A percentile compares a stretch with the other conserved stretches of the same genome.
Conservation (phyloP, 2,888 invertebrate species). For the Eupithecia centaureata region DNA sequence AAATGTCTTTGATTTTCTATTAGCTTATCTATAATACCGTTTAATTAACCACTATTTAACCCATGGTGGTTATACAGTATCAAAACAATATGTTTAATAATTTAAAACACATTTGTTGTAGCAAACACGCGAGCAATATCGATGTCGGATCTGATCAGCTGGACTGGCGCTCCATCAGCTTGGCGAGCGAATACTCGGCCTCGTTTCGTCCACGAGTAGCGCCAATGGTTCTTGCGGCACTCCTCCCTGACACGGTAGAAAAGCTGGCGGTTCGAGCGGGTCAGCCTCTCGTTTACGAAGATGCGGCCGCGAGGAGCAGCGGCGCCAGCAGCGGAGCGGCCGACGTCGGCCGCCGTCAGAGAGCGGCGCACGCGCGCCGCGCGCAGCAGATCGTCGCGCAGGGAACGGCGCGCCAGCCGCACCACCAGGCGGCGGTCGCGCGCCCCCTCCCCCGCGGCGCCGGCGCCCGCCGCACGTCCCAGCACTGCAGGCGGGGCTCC, state of each 20-base stretch:
- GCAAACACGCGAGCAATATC: too few species aligned
- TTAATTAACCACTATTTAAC: too few species aligned
- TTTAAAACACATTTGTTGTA: too few species aligned
- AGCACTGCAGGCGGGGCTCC: too few species aligned
- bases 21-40: too few species aligned
- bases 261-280: slow-evolving; percentile 16
- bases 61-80: too few species aligned
- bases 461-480: too few species aligned
- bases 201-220: slow-evolving; percentile 17
- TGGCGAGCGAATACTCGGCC: slow-evolving; percentile 14
- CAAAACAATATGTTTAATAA: not conserved
- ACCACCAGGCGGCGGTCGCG: not conserved
- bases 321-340: slow-evolving; percentile 1
- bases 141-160: not conserved
- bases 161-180: slow-evolving; percentile 9
- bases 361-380: not conserved
- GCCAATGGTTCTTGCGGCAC: slow-evolving; percentile 4
- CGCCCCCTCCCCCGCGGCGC: too few species aligned
- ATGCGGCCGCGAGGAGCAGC: not conserved
- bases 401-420: not conserved
- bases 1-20: too few species aligned
- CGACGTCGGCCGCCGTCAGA: not conserved
- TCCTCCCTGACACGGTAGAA: slow-evolving; percentile 16
- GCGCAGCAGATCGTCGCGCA: not conserved
- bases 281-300: slow-evolving; percentile 12